Percentiles rank a stretch among this genome's conserved stretches.
phyloP scores from a whole-genome alignment of 1,140 invertebrate species.

The Drosophila sp. region DNA sequence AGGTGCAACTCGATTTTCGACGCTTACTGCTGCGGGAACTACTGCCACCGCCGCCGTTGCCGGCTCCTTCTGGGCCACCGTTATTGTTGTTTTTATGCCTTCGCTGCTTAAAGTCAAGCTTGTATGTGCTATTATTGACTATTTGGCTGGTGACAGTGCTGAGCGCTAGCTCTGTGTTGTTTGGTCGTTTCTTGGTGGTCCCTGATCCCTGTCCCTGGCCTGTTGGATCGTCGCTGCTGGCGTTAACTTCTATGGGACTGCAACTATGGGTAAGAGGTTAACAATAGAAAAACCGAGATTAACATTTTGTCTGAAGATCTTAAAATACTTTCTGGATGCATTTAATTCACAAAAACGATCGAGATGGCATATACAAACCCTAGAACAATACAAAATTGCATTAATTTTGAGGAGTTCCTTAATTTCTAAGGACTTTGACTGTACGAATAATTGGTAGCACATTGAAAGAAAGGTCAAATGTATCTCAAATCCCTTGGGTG shows the following conservation, averaged over 20 bases:
- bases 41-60: slow-evolving; percentile 20
- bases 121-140: slow-evolving; percentile 67
- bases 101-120: slow-evolving; percentile 69
- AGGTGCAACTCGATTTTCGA: slow-evolving; percentile 68
- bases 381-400: not conserved
- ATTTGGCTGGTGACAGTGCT: slow-evolving; percentile 71
- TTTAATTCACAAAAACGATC: not conserved
- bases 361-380: not conserved
- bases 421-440: no score
- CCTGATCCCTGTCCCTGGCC: slow-evolving; percentile 27
- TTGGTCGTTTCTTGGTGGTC: slow-evolving; percentile 45
- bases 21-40: slow-evolving; percentile 43
- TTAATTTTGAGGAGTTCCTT: not conserved
- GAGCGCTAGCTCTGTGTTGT: slow-evolving; percentile 64
- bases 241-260: slow-evolving; percentile 57
- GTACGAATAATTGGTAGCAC: no score
- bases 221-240: slow-evolving; percentile 33
- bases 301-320: not conserved
- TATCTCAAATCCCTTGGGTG: no score
- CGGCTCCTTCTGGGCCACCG: slow-evolving; percentile 23
- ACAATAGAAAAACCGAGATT: not conserved
- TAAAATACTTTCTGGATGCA: not conserved
- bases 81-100: slow-evolving; percentile 69
- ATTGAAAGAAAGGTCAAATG: no score
- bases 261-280: slow-evolving; percentile 41